phyloP scores from a whole-genome alignment of 2,113 vertebrate species.

The Calidris pygmaea region DNA sequence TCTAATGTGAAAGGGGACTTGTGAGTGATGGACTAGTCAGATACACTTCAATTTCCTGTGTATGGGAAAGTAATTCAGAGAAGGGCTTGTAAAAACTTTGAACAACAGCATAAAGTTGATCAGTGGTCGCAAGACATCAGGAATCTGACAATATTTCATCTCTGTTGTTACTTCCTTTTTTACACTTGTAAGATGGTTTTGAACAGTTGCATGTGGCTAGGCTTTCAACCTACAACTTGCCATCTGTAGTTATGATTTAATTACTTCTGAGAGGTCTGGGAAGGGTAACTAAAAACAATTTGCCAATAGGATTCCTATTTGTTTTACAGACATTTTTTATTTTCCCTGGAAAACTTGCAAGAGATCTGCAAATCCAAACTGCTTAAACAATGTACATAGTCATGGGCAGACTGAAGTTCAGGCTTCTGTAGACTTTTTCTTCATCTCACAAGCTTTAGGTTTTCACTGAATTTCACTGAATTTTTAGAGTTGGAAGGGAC shows the following conservation, averaged over 20 bases:
- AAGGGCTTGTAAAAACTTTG: not conserved
- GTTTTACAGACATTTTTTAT: not conserved
- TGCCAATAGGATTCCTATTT: not conserved
- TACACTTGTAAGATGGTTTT: not conserved
- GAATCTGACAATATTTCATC: not conserved
- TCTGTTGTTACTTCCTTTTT: not conserved
- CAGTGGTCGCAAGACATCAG: not conserved
- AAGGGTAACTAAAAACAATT: not conserved
- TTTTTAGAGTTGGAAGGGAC: no score
- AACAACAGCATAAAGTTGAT: not conserved
- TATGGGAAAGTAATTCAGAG: not conserved
- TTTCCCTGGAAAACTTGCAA: not conserved
- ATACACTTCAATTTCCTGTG: not conserved
- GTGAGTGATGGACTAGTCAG: not conserved
- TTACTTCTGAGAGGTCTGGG: not conserved
- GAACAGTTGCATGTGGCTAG: not conserved
- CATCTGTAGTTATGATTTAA: not conserved
- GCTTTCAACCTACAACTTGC: not conserved
- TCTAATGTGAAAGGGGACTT: not conserved
- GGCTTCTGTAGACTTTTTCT: not conserved
- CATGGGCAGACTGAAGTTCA: not conserved
- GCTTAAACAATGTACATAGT: not conserved
- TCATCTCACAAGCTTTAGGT: not conserved
- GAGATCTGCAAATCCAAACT: not conserved
- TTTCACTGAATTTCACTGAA: no score